Base-by-base conservation (phyloP, 2,888 invertebrate genomes). In the Pterobdella sp. region DNA sequence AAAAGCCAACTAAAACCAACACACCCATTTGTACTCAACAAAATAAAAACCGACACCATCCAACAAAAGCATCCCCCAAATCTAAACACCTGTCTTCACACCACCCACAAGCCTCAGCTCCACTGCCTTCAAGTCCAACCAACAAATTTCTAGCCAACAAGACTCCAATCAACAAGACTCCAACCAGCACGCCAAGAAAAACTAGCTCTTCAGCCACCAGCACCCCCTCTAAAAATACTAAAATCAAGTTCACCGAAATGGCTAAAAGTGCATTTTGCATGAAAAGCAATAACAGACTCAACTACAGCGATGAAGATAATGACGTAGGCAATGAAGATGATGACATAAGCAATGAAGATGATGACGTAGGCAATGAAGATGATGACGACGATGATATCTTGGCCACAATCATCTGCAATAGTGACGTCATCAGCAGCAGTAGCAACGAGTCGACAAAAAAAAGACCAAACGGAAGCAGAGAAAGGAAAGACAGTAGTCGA, bases 221-320 rank as follows among this genome's bases (percentile, higher is more conserved):
- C 60, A 56, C 60, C n/a, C 60, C 60, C n/a, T 56, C 60, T 26
- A 56, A 56, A n/a, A 56, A 26, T 26, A 26, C 60, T n/a, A 56
- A 56, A n/a, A 26, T 56, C 60, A 56, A 56, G n/a, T 56, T 56
- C 26, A n/a, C 60, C 3, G 4, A 4, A 22, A 22, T 56, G 4
- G 60, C 60, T 14, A 56, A 56, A 56, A 56, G 60, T 56, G 60
- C 60, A 56, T 56, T 56, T n/a, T 56, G 60, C n/a, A 56, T 56
- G 60, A 56, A n/a, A 56, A 56, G 60, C n/a, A 56, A 56, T n/a
- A 56, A 14, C n/a, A 26, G 60, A 26, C n/a, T 56, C n/a, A 56
- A 56, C n/a, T 22, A 22, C 7, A 56, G 60, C 26, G 60, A 56
- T 56, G 60, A 56, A 14, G 60, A 56, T 7, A 26, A 56, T 7